These are phyloP conservation scores for Centropus unirufus DNA, from an alignment of 2,113 vertebrate species.

Conservation along the genomic window DNA sequence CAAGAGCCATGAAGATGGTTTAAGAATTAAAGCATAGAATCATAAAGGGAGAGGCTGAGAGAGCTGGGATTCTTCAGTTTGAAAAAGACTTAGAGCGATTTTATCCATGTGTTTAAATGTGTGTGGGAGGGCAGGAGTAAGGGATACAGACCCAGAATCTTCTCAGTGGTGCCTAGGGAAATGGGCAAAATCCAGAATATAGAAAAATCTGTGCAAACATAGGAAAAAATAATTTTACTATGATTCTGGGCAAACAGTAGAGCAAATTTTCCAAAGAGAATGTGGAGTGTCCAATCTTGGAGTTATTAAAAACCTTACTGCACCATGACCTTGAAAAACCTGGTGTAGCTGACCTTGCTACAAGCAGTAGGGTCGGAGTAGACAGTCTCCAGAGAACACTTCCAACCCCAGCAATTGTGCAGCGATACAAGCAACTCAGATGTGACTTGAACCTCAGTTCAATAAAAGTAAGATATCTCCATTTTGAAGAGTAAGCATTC, in stretches of 20 bases:
- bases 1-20: not conserved
- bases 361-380: not conserved
- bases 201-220: not conserved
- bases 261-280: not conserved
- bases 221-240: not conserved
- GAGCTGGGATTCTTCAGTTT: not conserved
- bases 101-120: not conserved
- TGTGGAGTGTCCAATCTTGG: not conserved
- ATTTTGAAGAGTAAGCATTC: not conserved
- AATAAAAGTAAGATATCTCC: not conserved
- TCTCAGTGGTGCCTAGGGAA: not conserved
- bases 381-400: not conserved
- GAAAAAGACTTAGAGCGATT: not conserved
- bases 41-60: not conserved
- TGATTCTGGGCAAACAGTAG: not conserved
- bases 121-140: fast-evolving
- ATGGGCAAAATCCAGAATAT: not conserved
- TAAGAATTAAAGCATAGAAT: not conserved
- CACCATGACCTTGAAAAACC: not conserved
- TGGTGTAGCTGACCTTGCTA: not conserved
- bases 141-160: not conserved
- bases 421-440: not conserved
- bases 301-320: not conserved
- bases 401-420: not conserved
- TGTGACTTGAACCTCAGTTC: not conserved